A percentile compares a stretch with the other conserved stretches of the same genome.
Conservation (phyloP, 35 echinoderm and acorn worm genomes). For the Hemicentrotus pulcherrimus region DNA sequence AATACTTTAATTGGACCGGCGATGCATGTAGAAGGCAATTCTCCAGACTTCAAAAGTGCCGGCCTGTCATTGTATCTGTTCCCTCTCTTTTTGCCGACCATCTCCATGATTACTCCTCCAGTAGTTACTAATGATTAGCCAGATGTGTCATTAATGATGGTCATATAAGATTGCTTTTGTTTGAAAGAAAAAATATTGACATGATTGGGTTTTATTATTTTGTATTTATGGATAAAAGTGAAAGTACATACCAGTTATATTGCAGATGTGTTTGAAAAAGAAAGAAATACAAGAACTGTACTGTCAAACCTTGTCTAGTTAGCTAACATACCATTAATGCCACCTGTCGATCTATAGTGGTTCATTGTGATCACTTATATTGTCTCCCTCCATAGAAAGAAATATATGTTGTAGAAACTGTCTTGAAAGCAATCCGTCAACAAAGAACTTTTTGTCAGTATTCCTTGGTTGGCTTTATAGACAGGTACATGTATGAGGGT, state of each 20-base stretch:
- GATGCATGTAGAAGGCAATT: background rate
- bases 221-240: background rate
- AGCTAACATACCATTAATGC: too few species aligned
- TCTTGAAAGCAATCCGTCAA: too few species aligned
- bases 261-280: too few species aligned
- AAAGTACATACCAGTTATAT: background rate
- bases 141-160: conserved; percentile 10
- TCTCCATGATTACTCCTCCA: background rate
- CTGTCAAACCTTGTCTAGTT: too few species aligned
- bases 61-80: background rate
- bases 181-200: background rate
- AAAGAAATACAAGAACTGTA: too few species aligned
- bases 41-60: background rate
- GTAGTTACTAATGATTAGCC: background rate
- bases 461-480: too few species aligned
- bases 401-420: too few species aligned
- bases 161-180: background rate
- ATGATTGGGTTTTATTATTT: background rate
- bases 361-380: too few species aligned
- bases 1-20: background rate
- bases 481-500: too few species aligned
- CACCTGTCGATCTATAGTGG: too few species aligned
- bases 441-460: too few species aligned
- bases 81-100: background rate
- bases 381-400: too few species aligned